Evolutionary conservation across 2,113 vertebrate species (phyloP), one percentile per base, ranked within the genome.

Genomic region (Petaurus breviceps): DNA sequence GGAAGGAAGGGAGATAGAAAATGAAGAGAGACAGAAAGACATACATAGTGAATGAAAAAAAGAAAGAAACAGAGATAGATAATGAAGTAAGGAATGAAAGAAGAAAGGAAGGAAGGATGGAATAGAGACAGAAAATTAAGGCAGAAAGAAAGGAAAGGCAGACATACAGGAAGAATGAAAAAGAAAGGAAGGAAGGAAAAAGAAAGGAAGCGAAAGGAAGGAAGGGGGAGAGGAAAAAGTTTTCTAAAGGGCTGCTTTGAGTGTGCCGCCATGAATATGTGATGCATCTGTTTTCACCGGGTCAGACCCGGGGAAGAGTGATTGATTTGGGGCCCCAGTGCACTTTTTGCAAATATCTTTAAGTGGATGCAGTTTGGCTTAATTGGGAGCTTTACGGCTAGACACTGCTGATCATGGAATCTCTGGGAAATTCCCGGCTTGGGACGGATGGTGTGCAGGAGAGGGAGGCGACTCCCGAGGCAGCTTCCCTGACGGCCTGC

Each of bases 341-440:
- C 98, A 95, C 98, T 98, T 98, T 98, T 98, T 98, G 98, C 98
- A 98, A 98, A 98, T 98, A 98, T 98, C 98, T 97, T 98, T 99
- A 98, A 99, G 98, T 97, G 98, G 98, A 98, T 98, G 98, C 98
- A 90, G 96, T 98, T 98, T 98, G 98, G 98, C 98, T 98, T 99
- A 99, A 99, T 99, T 99, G 99, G 99, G 97, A 99, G 98, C 98
- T 98, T 99, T 99, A 97, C 98, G 96, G 98, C 98, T 97, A 96
- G 97, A 97, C 98, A 96, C 98, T 97, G 98, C 98, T 97, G 98
- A 98, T 98, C 97, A 98, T 98, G 96, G 98, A 97, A 97, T 99
- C 99, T 98, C 98, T 93, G 98, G 98, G 98, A 98, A 98, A 97
- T 97, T 84, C 49, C 55, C 98, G 97, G 97, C 98, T 98, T 97